Evolutionary conservation across 2,113 vertebrate species (phyloP).

Genomic region (Paralichthys olivaceus): DNA sequence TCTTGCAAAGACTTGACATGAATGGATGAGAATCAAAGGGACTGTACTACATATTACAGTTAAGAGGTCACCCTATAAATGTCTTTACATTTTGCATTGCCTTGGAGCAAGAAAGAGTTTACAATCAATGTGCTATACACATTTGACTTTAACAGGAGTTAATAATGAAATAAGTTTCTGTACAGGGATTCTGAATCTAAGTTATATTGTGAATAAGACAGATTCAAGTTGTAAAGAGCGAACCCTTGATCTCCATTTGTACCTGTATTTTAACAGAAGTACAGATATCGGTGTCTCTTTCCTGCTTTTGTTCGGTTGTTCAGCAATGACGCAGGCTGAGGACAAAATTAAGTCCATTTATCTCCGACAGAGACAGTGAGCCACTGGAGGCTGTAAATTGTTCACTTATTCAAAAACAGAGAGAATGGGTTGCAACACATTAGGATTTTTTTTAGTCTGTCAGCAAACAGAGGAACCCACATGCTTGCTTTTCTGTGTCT

Average conservation of each 20-base stretch:
- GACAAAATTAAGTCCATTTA: constrained; percentile 77
- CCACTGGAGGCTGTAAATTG: constrained; percentile 54
- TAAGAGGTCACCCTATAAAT: not conserved
- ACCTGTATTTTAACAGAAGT: not conserved
- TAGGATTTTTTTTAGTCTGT: constrained; percentile 18
- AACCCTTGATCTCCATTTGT: constrained; percentile 4
- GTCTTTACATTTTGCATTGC: not conserved
- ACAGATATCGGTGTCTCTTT: constrained; percentile 13
- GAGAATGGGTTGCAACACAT: constrained; percentile 24
- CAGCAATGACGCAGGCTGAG: constrained; percentile 7
- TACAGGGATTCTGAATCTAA: not conserved
- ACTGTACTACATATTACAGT: not conserved
- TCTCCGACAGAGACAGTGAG: constrained; percentile 60
- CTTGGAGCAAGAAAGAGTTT: not conserved
- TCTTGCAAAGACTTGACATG: not conserved
- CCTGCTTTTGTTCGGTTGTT: not conserved
- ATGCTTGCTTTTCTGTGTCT: not conserved
- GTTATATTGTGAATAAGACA: not conserved
- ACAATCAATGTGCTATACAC: not conserved
- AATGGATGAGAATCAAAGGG: not conserved
- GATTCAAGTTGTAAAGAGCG: not conserved
- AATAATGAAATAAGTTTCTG: not conserved
- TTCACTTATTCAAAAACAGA: constrained; percentile 51
- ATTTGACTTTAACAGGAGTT: not conserved
- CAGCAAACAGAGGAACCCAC: not conserved